Base-by-base conservation (phyloP, 2,113 vertebrate species). In the Lepus europaeus region DNA sequence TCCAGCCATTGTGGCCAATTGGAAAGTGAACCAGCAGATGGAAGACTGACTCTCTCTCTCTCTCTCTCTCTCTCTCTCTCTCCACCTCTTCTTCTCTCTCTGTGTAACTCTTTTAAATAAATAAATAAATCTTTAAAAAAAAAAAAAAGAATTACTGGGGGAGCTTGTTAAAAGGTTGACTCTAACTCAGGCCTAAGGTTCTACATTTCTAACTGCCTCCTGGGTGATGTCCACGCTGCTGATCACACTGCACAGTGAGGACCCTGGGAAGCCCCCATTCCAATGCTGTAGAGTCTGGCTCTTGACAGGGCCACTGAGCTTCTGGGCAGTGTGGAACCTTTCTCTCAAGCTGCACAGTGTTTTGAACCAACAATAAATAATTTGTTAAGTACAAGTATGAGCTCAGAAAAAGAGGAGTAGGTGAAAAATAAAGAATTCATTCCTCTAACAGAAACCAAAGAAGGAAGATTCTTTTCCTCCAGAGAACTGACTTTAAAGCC, bases 301-400 rank as follows among this genome's bases (percentile, higher is more conserved):
- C 5, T 80, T 83, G 33, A 63, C 36, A 66, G 61, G 49, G 17
- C n/a, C 31, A 61, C 29, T 25, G 36, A 90, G 61, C 61, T 61
- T 51, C 77, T 87, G 45, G 39, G 20, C 31, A 64, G 9, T 19
- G 22, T 12, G 51, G 53, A 77, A 20, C 36, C 85, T 94, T 88
- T 61, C 45, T 88, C 61, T 61, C 13, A 5, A 31, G 73, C 19
- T 85, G 22, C 19, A 66, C 66, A 93, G 36, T 85, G 27, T 87
- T 92, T 90, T 89, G 64, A 81, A 61, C 53, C 93, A 51, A 80
- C 81, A 84, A 59, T 4, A 31, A 70, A 88, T 88, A 53, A 66
- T 86, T 87, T 53, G 73, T 45, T 66, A 77, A 89, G 53, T 64
- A 69, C 1, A 84, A 87, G 39, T 39, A 61, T 49, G 76, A 83